Evolutionary conservation across 2,888 invertebrate species (phyloP).

Genomic region (Gymnosoma rotundatum): DNA sequence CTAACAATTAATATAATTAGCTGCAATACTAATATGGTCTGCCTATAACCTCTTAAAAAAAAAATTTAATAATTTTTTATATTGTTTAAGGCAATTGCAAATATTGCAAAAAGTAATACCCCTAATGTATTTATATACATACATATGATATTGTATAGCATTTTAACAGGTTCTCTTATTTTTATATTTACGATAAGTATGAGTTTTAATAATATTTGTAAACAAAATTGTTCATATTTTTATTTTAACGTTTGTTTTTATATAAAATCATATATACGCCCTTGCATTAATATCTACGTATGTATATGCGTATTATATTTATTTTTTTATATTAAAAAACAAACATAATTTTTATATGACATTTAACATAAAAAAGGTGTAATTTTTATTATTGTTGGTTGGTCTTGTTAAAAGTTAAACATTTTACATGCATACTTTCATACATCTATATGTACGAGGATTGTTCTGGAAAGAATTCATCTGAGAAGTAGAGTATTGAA

Average conservation of each 20-base stretch:
- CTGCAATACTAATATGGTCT: too few relatives aligned
- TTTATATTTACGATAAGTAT: constrained; percentile 52
- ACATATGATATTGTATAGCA: neutral
- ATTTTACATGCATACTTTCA: neutral
- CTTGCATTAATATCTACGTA: constrained; percentile 5
- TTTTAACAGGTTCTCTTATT: constrained; percentile 32
- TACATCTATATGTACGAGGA: neutral
- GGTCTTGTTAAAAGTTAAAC: constrained; percentile 48
- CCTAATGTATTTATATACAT: neutral
- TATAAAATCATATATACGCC: neutral
- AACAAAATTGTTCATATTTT: constrained; percentile 50
- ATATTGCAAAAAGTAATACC: neutral
- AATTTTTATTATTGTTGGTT: constrained; percentile 57
- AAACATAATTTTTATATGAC: constrained; percentile 66
- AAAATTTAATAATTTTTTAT: too few relatives aligned
- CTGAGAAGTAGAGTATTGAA: too few relatives aligned
- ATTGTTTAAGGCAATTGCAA: too few relatives aligned
- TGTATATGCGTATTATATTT: neutral
- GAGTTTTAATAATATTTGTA: constrained; percentile 58
- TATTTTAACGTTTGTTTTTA: neutral
- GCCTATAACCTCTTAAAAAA: too few relatives aligned
- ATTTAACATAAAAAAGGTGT: constrained; percentile 67
- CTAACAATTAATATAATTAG: too few relatives aligned
- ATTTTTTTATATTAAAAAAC: constrained; percentile 2
- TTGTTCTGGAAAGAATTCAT: neutral